Evolutionary conservation across 2,113 vertebrate species (phyloP).

Genomic region (Callopanchax toddi): DNA sequence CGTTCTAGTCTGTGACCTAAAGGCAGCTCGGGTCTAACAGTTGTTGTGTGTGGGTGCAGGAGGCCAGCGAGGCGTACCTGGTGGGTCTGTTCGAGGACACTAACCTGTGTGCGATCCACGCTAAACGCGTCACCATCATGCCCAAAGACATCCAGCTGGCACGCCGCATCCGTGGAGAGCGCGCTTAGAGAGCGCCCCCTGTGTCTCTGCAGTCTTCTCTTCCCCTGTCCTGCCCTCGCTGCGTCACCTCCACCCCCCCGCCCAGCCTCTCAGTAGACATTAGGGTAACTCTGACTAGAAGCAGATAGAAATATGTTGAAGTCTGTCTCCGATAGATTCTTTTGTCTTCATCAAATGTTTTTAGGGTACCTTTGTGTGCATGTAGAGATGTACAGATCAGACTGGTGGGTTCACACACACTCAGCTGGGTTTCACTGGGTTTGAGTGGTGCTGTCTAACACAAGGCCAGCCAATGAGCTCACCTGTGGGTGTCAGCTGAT

Average conservation of each 20-base stretch:
- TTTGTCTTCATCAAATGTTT: constrained; percentile 75
- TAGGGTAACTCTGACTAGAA: constrained; percentile 76
- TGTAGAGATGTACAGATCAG: constrained; percentile 72
- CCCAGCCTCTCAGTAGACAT: constrained; percentile 76
- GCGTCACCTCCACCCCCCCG: constrained; percentile 10
- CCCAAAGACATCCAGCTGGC: constrained; percentile 88
- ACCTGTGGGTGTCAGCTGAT: constrained; percentile 22
- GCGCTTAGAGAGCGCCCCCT: constrained; percentile 67
- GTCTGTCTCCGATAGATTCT: constrained; percentile 72
- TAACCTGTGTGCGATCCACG: constrained; percentile 86
- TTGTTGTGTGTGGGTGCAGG: constrained; percentile 62
- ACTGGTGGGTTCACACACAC: constrained; percentile 22
- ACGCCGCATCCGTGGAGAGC: constrained; percentile 82
- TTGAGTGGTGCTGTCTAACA: constrained; percentile 6
- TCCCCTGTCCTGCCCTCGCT: constrained; percentile 16
- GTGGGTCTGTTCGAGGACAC: constrained; percentile 86
- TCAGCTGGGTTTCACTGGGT: constrained; percentile 7
- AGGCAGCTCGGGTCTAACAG: neutral
- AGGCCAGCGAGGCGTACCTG: constrained; percentile 86
- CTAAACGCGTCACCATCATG: constrained; percentile 84
- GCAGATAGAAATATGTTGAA: constrained; percentile 76
- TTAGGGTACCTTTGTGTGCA: constrained; percentile 78
- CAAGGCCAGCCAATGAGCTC: constrained; percentile 2
- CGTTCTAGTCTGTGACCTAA: no score
- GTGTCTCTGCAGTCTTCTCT: constrained; percentile 49